phyloP scores from a whole-genome alignment of 2,888 invertebrate genomes.

The Drosophila borborema region DNA sequence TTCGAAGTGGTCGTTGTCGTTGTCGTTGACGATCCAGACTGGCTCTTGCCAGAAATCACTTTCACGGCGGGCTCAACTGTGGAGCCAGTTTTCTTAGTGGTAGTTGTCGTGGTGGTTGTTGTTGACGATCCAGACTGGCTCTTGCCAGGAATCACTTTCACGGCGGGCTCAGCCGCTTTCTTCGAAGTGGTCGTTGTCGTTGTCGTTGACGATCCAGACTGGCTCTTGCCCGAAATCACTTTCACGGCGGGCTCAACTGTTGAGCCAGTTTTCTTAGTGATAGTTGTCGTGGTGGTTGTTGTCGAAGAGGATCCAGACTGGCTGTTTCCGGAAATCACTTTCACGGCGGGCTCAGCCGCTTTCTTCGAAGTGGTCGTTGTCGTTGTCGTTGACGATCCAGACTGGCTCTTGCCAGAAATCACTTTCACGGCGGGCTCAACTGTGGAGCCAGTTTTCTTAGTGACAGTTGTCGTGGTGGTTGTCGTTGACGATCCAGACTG shows the following conservation, averaged over 20 bases:
- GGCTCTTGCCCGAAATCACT: background rate
- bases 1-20: background rate
- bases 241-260: background rate
- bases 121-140: background rate
- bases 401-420: background rate
- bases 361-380: slow-evolving; percentile 8
- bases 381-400: slow-evolving; percentile 4
- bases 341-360: background rate
- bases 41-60: background rate
- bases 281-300: background rate
- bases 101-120: background rate
- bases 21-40: background rate
- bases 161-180: background rate
- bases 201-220: background rate
- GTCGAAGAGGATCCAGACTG: background rate
- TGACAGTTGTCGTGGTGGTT: background rate
- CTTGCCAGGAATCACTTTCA: background rate
- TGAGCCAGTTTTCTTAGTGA: background rate
- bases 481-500: background rate
- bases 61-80: background rate
- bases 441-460: background rate
- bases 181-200: background rate
- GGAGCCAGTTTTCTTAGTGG: background rate
- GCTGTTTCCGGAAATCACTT: background rate
- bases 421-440: background rate